A percentile compares a stretch with the other conserved stretches of the same genome.
Evolutionary conservation across 2,797 vertebrate genomes (phyloP).

Genomic region (Lateolabrax maculatus): DNA sequence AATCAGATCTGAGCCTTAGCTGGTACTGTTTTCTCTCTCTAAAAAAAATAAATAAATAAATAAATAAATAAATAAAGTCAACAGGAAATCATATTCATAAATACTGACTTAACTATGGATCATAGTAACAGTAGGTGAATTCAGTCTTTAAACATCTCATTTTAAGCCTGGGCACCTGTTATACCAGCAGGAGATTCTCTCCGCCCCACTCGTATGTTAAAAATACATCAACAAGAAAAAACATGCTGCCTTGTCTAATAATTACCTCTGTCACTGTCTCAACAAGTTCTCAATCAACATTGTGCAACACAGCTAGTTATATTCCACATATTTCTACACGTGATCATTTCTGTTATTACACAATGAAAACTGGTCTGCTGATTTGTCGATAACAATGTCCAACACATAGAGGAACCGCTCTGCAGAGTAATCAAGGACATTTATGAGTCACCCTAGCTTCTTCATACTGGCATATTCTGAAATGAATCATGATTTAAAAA

Average conservation of each 20-base stretch:
- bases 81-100: neutral
- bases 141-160: neutral
- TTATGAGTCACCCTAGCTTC: constrained; percentile 72
- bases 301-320: constrained; percentile 21
- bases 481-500: constrained; percentile 53
- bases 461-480: constrained; percentile 34
- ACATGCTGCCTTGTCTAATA: constrained; percentile 11
- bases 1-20: neutral
- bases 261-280: constrained; percentile 28
- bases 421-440: constrained; percentile 68
- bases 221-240: constrained; percentile 42
- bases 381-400: constrained; percentile 38
- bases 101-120: constrained; percentile 4
- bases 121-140: neutral
- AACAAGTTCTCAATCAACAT: constrained; percentile 53
- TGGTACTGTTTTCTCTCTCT: neutral
- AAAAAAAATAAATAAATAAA: too few relatives aligned
- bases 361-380: constrained; percentile 46
- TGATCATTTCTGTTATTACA: constrained; percentile 36
- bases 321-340: constrained; percentile 29
- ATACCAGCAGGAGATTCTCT: constrained; percentile 8
- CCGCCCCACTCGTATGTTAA: neutral
- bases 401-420: constrained; percentile 28
- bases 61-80: too few relatives aligned
- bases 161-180: constrained; percentile 4